phyloP scores from a whole-genome alignment of 2,797 vertebrate genomes.

The Lutjanus campechanus region DNA sequence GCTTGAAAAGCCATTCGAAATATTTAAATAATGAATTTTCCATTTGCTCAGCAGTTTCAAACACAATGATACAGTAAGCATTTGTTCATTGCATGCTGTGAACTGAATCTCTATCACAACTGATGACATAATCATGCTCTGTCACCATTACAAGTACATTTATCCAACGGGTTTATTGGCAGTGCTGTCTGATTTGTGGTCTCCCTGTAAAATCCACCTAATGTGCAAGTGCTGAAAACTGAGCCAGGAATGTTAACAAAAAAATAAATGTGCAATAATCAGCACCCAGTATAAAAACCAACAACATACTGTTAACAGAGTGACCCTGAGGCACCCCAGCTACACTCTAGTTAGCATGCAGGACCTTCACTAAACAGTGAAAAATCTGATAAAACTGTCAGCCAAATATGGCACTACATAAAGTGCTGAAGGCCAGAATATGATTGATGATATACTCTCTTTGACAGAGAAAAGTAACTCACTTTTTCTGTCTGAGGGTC shows the following conservation, averaged over 20 bases:
- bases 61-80: constrained; percentile 7
- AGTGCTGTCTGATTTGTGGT: constrained; percentile 8
- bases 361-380: constrained; percentile 17
- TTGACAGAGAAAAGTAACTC: neutral
- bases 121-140: constrained; percentile 25
- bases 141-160: neutral
- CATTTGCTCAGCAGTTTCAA: constrained; percentile 38
- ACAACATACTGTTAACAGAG: constrained; percentile 15
- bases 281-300: constrained; percentile 41
- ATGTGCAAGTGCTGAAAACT: constrained; percentile 8
- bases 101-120: constrained; percentile 11
- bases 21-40: constrained; percentile 41
- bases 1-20: constrained; percentile 28
- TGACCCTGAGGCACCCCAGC: constrained; percentile 8
- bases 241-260: constrained; percentile 25
- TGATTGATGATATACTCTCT: constrained; percentile 11
- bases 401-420: constrained; percentile 18
- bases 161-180: constrained; percentile 20
- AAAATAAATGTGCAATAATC: constrained; percentile 19
- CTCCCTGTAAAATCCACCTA: constrained; percentile 10
- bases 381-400: constrained; percentile 36
- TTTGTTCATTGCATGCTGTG: neutral
- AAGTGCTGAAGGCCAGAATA: neutral
- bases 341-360: neutral
- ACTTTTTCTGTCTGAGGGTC: constrained; percentile 1